A percentile compares a stretch with the other conserved stretches of the same genome.
Conservation (phyloP, 2,113 vertebrate genomes). For the Meleagris gallopavo region DNA sequence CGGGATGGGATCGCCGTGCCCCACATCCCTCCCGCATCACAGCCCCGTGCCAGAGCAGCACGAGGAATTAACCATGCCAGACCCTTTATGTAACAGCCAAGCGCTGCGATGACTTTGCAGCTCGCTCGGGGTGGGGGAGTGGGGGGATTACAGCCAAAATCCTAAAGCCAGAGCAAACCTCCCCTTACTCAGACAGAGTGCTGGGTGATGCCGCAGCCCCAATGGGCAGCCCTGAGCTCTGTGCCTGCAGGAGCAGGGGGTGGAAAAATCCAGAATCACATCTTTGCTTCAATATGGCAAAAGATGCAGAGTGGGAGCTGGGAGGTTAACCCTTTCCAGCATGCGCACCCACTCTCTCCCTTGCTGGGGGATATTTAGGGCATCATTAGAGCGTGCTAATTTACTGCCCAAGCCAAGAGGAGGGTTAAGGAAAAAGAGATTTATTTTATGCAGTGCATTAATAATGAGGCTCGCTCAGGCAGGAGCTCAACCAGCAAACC, state of each 20-base stretch:
- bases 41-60: neutral
- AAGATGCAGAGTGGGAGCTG: neutral
- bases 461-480: fast-evolving
- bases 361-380: neutral
- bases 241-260: neutral
- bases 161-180: neutral
- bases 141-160: slow-evolving; percentile 9
- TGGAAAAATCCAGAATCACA: slow-evolving; percentile 49
- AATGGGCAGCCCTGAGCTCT: neutral
- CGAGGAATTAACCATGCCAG: neutral
- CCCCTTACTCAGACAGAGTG: neutral
- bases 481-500: neutral
- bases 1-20: fast-evolving
- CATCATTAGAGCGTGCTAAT: fast-evolving
- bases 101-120: slow-evolving; percentile 55
- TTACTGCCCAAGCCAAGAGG: neutral
- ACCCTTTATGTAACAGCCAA: slow-evolving; percentile 8
- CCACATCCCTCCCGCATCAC: neutral
- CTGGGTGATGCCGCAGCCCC: neutral
- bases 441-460: neutral
- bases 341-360: fast-evolving
- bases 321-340: neutral
- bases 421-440: neutral
- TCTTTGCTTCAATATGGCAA: neutral
- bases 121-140: neutral